These are phyloP conservation scores for Pseudorectes ferrugineus DNA, from an alignment of 2,113 vertebrate genomes.

Conservation along the genomic window DNA sequence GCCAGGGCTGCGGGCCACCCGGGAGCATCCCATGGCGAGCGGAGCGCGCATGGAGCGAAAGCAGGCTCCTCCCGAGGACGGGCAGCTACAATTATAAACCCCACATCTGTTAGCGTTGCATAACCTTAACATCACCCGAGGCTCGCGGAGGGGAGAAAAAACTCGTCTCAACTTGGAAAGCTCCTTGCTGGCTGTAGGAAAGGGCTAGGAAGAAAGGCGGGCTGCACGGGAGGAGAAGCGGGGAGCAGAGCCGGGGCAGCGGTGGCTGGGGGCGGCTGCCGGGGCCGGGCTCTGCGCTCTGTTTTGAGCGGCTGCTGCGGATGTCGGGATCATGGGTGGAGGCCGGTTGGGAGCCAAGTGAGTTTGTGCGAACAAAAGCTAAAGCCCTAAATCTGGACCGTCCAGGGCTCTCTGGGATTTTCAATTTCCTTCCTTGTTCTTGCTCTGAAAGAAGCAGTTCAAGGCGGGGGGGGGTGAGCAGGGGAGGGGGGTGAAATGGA, in stretches of 20 bases:
- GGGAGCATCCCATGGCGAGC: not conserved
- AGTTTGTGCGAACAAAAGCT: slow-evolving; percentile 88
- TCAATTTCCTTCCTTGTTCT: slow-evolving; percentile 91
- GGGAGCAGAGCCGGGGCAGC: not conserved
- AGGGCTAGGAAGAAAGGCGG: not conserved
- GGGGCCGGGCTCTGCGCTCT: slow-evolving; percentile 39
- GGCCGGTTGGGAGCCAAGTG: slow-evolving; percentile 78
- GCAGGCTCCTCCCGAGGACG: not conserved
- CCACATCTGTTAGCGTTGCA: slow-evolving; percentile 42
- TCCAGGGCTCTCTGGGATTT: slow-evolving; percentile 77
- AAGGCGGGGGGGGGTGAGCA: not conserved
- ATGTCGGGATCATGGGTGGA: slow-evolving; percentile 88
- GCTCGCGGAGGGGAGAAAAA: not conserved
- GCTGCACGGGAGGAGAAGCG: not conserved
- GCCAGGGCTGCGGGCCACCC: not conserved
- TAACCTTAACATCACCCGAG: not conserved
- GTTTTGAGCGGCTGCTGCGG: slow-evolving; percentile 79
- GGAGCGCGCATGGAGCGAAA: not conserved
- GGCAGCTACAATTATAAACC: not conserved
- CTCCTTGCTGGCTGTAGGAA: not conserved
- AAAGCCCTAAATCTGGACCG: slow-evolving; percentile 83
- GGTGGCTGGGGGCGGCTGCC: not conserved
- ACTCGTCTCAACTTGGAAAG: not conserved
- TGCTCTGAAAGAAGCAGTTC: slow-evolving; percentile 78
- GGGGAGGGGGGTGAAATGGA: not conserved